Base-by-base conservation (phyloP, 2,888 invertebrate genomes). In the Scrobipalpa atriplicella region DNA sequence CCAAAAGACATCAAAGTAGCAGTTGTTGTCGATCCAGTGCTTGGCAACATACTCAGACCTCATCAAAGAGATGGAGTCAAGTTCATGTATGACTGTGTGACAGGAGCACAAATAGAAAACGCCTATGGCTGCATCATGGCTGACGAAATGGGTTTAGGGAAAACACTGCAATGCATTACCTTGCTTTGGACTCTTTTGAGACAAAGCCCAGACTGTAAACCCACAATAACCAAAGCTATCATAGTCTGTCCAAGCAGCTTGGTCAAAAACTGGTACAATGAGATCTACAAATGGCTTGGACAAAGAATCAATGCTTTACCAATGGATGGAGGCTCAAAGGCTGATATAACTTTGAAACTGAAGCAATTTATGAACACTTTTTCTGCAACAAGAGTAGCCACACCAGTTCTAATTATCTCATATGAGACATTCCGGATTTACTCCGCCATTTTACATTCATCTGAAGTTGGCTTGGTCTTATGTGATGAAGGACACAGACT, bases 1-100 rank as follows among this genome's bases (percentile, higher is more conserved):
- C 92, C 94, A 84, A 92, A 82, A 65, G 93, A 94, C 69, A 84
- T 94, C 10, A 93, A 94, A 81, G 99, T 99, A 0, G 99, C 99
- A 83, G 98, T 99, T 1, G 99, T 99, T 0, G 99, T 99, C 0
- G 99, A 99, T 93, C 99, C 99, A 0, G 84, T 96, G 0, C 91
- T 99, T 2, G 96, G 97, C 16, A 97, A 97, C 81, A 94, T 99
- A 67, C 90, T 99, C 2, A 93, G 99, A 62, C 99, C 99, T 0
- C 99, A 99, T 95, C 99, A 99, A 86, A 94, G 99, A 72, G 99
- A 99, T 82, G 99, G 99, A 43, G 99, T 99, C 0, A 97, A 97
- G 82, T 99, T 99, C 84, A 99, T 99, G 99, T 99, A 98, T 82
- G 99, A 99, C 83, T 99, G 99, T 91, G 99, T 99, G 3, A 98